phyloP scores from a whole-genome alignment of 2,797 vertebrate genomes.

The Choloepus didactylus region DNA sequence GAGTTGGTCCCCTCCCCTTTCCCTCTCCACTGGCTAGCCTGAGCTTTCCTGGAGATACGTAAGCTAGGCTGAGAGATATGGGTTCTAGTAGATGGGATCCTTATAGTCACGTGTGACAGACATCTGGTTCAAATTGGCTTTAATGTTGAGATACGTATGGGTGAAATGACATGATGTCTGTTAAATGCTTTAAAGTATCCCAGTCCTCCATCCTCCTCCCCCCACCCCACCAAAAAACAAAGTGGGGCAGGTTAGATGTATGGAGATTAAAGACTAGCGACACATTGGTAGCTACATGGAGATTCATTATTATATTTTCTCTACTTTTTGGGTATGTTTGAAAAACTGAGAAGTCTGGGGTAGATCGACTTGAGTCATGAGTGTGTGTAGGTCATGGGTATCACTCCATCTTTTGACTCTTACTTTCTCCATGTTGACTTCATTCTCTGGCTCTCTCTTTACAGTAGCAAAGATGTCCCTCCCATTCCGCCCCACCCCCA shows the following conservation, averaged over 20 bases:
- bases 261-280: neutral
- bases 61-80: neutral
- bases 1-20: conserved; percentile 64
- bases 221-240: neutral
- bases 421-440: neutral
- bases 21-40: too few relatives aligned
- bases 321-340: neutral
- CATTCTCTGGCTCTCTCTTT: neutral
- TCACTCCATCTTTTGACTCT: neutral
- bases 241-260: neutral
- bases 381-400: neutral
- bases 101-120: neutral
- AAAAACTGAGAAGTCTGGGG: neutral
- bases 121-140: neutral
- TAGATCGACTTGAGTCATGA: neutral
- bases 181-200: neutral
- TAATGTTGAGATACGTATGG: neutral
- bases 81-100: neutral
- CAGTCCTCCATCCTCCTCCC: neutral
- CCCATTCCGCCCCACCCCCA: neutral
- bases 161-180: neutral
- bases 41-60: neutral
- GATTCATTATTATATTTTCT: neutral
- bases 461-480: conserved; percentile 8
- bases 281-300: neutral